These are phyloP conservation scores for Opisthograptis luteolata DNA, from an alignment of 2,888 invertebrate species.

Conservation along the genomic window DNA sequence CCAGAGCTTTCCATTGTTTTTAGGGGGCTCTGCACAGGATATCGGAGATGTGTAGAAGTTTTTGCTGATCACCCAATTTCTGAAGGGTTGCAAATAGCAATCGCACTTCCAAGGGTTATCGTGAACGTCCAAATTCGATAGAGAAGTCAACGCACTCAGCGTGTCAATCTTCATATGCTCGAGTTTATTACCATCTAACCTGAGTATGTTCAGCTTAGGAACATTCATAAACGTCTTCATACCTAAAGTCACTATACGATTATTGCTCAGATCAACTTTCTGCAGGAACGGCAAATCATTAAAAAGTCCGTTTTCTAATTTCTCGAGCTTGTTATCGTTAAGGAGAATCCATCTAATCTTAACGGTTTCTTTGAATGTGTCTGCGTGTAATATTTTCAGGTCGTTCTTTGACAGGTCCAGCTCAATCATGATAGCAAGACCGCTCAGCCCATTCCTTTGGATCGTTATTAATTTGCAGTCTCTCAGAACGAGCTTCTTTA, in stretches of 20 bases:
- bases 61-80: constrained; percentile 89
- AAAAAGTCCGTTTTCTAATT: constrained; percentile 90
- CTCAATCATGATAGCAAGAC: constrained; percentile 91
- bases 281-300: constrained; percentile 89
- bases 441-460: constrained; percentile 90
- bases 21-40: constrained; percentile 88
- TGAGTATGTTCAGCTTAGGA: constrained; percentile 87
- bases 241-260: constrained; percentile 88
- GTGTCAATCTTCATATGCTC: constrained; percentile 87
- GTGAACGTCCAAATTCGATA: constrained; percentile 89
- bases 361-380: constrained; percentile 88
- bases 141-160: constrained; percentile 86
- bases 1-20: constrained; percentile 89
- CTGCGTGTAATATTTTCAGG: constrained; percentile 86
- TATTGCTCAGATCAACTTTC: constrained; percentile 90
- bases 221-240: constrained; percentile 89
- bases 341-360: constrained; percentile 89
- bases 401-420: constrained; percentile 91
- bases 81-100: constrained; percentile 91
- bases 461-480: constrained; percentile 90
- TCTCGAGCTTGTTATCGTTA: constrained; percentile 89
- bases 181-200: constrained; percentile 90
- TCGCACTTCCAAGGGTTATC: constrained; percentile 96
- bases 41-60: constrained; percentile 91
- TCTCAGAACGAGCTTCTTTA: constrained; percentile 91